Evolutionary conservation across 37 sponge, comb jelly and placozoan genomes (phyloP).

Genomic region (Halisarca cf. caerulea): DNA sequence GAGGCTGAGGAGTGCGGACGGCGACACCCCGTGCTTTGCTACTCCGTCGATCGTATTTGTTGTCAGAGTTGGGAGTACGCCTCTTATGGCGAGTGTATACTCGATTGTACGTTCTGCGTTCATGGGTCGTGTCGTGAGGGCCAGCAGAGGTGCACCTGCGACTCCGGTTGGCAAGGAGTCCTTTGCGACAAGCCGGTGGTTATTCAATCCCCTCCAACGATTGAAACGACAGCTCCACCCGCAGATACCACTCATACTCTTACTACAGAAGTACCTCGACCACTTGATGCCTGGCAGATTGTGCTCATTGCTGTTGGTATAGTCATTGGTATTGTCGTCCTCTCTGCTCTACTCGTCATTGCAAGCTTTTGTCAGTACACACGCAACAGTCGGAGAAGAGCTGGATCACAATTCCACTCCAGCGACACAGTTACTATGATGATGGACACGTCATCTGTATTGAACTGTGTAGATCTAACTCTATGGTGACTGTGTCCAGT

Average conservation of each 20-base stretch:
- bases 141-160: not conserved
- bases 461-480: not conserved
- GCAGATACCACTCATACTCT: not conserved
- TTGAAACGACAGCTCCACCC: not conserved
- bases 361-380: slow-evolving; percentile 41
- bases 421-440: not conserved
- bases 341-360: slow-evolving; percentile 48
- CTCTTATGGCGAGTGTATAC: not conserved
- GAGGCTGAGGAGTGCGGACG: not conserved
- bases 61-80: not conserved
- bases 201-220: not conserved
- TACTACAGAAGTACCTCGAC: not conserved
- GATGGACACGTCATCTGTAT: not conserved
- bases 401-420: not conserved
- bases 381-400: not conserved
- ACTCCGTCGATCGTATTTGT: not conserved
- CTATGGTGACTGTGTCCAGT: not conserved
- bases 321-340: slow-evolving; percentile 58
- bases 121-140: not conserved
- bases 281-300: slow-evolving; percentile 40
- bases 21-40: not conserved
- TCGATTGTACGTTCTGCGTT: not conserved
- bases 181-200: not conserved
- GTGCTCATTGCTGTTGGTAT: slow-evolving; percentile 63
- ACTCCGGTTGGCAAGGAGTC: not conserved